Percentiles rank a stretch among this genome's conserved stretches.
These are phyloP conservation scores for Geophilus truncorum DNA, from an alignment of 2,888 invertebrate species.

Conservation along the genomic window DNA sequence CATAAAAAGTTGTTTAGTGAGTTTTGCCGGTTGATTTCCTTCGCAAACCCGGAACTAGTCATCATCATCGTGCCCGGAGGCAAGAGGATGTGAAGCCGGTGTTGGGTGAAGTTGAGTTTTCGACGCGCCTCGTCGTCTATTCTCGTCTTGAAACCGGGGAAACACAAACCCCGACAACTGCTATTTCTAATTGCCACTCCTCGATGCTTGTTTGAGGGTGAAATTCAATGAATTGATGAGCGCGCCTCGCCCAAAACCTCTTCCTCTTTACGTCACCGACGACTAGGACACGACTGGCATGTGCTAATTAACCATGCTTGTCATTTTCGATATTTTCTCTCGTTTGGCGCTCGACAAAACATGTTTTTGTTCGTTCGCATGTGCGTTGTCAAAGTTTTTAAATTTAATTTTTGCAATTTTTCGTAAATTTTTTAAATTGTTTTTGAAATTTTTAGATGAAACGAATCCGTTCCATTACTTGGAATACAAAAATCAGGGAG, in stretches of 20 bases:
- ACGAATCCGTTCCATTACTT: slow-evolving; percentile 45
- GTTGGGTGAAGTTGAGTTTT: background rate
- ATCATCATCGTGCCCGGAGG: background rate
- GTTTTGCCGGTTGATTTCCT: background rate
- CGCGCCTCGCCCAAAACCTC: too few relatives aligned
- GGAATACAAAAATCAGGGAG: slow-evolving; percentile 48
- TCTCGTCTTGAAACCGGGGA: background rate
- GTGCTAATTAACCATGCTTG: background rate
- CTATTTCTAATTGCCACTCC: too few relatives aligned
- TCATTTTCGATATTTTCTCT: background rate
- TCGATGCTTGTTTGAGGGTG: too few relatives aligned
- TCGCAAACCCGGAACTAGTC: background rate
- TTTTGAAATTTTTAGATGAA: slow-evolving; percentile 41
- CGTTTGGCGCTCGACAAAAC: background rate
- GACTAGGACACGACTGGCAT: too few relatives aligned
- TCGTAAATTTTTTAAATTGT: background rate
- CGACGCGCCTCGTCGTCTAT: background rate
- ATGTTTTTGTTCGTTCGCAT: background rate
- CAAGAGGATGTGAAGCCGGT: background rate
- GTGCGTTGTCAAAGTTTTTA: background rate
- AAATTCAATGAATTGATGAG: too few relatives aligned
- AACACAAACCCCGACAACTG: too few relatives aligned
- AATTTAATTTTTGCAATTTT: background rate
- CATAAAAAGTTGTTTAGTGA: background rate
- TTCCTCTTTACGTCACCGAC: too few relatives aligned